Base-by-base conservation (phyloP, 1,140 invertebrate genomes). In the Micrasema longulum region DNA sequence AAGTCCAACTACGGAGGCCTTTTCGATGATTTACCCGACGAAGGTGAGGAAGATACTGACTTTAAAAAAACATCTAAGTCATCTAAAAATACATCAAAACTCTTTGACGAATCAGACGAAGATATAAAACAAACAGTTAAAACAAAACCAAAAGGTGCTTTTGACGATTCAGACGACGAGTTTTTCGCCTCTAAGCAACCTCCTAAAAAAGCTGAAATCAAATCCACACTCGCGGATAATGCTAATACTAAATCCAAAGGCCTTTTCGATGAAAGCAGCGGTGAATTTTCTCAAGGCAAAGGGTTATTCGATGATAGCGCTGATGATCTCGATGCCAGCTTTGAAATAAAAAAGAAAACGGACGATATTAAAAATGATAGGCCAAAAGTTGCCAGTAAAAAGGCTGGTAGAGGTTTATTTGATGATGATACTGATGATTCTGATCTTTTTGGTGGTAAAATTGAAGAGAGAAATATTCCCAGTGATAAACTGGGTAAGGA, bases 21-120 rank as follows among this genome's bases (percentile, higher is more conserved):
- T 9, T 82, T 82, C 74, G 79, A 82, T 66, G 78, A 72, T 47
- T 18, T 68, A 20, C 71, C 74, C 6, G 62, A 66, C 14, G 67
- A 74, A 26, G 50, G 57, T 11, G 53, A 68, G 7, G 26, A 31
- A 31, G 26, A 4, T 4, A 31, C 26, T 2, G n/a, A n/a, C n/a
- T n/a, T 35, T 20, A 36, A 26, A 55, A 64, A 62, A 47, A 12
- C 18, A 16, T 9, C 22, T 5, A 18, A 45, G 36, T 12, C n/a
- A 3, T 5, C 38, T 31, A 53, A 63, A 65, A 64, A 52, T 31
- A 26, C 14, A 70, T 31, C 36, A 0, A 48, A 12, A 26, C 22
- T 64, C 12, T 64, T 43, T 23, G 48, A 52, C 10, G 52, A 23
- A 41, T 43, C 31, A 6, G 65, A 55, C 20, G 50, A 47, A 48